Percentiles rank a stretch among this genome's conserved stretches.
phyloP scores from a whole-genome alignment of 1,140 invertebrate species.

The Metaphire vulgaris region DNA sequence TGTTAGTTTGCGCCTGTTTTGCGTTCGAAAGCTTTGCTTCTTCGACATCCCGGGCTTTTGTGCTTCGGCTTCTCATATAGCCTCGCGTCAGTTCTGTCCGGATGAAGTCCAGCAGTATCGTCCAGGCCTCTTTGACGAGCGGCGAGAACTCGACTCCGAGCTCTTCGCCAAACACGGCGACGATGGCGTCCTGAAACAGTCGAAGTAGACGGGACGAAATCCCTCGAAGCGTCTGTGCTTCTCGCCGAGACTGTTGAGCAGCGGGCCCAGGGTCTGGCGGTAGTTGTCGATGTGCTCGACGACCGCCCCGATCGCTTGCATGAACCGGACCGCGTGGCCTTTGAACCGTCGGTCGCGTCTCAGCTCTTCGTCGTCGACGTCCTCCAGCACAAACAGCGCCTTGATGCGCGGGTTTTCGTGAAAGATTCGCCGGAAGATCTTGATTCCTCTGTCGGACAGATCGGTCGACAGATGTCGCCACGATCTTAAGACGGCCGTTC shows the following conservation, averaged over 20 bases:
- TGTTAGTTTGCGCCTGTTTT: no score
- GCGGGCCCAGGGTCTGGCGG: conserved; percentile 29
- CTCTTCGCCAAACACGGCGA: conserved; percentile 32
- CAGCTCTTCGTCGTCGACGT: conserved; percentile 31
- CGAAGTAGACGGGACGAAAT: conserved; percentile 33
- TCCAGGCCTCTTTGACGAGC: conserved; percentile 30
- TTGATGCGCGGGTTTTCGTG: conserved; percentile 33
- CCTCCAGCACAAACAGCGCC: conserved; percentile 33
- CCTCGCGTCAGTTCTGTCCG: conserved; percentile 7
- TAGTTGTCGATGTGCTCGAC: conserved; percentile 37
- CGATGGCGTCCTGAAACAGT: conserved; percentile 34
- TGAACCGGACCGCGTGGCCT: conserved; percentile 38
- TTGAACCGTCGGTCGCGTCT: conserved; percentile 32
- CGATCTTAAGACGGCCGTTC: conserved; percentile 30
- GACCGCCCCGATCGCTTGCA: conserved; percentile 38
- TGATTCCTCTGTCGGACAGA: conserved; percentile 31
- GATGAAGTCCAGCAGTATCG: conserved; percentile 30
- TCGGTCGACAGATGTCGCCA: conserved; percentile 32
- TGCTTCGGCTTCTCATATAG: conserved; percentile 33
- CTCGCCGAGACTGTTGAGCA: conserved; percentile 33
- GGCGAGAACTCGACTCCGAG: conserved; percentile 31
- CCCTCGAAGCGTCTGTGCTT: conserved; percentile 35
- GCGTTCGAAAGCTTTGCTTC: no score
- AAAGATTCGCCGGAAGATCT: conserved; percentile 36
- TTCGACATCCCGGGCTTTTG: no score